phyloP scores from a whole-genome alignment of 2,797 vertebrate genomes.

The Cyclopterus lumpus region DNA sequence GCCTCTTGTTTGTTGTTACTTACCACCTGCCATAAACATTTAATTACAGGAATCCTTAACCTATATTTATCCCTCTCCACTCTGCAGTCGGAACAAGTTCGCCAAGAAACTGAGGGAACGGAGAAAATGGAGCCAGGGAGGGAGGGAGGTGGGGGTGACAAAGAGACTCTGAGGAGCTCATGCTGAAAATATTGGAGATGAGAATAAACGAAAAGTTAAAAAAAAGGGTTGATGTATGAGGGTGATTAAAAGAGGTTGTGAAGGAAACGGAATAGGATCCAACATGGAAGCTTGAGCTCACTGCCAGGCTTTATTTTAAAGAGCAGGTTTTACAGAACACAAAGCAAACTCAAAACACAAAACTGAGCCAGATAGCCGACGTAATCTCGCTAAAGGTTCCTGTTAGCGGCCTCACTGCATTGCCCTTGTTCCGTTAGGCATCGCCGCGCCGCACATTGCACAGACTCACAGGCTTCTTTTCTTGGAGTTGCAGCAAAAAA shows the following conservation, averaged over 20 bases:
- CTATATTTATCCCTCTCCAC: constrained; percentile 51
- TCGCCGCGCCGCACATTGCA: constrained; percentile 13
- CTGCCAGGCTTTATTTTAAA: constrained; percentile 58
- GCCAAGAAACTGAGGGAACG: constrained; percentile 35
- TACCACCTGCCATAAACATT: constrained; percentile 67
- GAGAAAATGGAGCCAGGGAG: constrained; percentile 31
- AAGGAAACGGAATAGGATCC: constrained; percentile 8
- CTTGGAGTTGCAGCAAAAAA: constrained; percentile 64
- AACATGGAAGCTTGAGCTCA: constrained; percentile 6
- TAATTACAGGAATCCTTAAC: constrained; percentile 64
- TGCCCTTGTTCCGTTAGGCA: constrained; percentile 58
- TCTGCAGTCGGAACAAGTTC: constrained; percentile 47
- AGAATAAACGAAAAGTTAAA: constrained; percentile 48
- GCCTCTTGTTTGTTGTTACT: constrained; percentile 48
- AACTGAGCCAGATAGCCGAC: constrained; percentile 35
- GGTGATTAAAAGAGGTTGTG: not conserved
- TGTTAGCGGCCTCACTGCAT: constrained; percentile 52
- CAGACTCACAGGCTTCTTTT: constrained; percentile 58
- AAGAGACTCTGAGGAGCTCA: constrained; percentile 55
- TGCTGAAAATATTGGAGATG: constrained; percentile 48
- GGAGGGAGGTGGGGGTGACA: constrained; percentile 39
- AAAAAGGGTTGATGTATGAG: constrained; percentile 16
- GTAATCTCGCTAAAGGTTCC: constrained; percentile 49
- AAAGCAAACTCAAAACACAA: constrained; percentile 67
- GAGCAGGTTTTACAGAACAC: constrained; percentile 49